Conservation (phyloP, 2,797 vertebrate genomes). For the Orientallactaga sibirica region DNA sequence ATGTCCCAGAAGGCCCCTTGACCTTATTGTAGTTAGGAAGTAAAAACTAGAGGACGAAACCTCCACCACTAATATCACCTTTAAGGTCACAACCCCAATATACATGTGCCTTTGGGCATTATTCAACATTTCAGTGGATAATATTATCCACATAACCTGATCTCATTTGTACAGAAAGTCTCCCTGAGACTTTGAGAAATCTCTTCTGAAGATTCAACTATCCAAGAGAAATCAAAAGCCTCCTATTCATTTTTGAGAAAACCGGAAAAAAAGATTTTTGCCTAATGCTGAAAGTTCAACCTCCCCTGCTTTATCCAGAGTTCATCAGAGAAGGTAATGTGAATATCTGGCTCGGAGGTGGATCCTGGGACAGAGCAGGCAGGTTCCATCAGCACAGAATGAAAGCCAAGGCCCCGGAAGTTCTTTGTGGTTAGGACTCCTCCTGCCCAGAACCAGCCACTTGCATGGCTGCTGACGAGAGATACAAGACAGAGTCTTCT, state of each 20-base stretch:
- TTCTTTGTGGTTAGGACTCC: slow-evolving; percentile 78
- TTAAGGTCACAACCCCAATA: too few species aligned
- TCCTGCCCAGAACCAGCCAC: slow-evolving; percentile 74
- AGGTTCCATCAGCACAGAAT: slow-evolving; percentile 81
- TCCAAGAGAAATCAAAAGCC: slow-evolving; percentile 58
- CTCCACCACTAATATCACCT: too few species aligned
- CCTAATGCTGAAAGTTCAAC: slow-evolving; percentile 75
- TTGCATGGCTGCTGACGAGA: slow-evolving; percentile 71
- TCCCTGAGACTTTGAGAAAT: too few species aligned
- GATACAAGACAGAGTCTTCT: slow-evolving; percentile 71
- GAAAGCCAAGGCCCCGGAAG: background rate
- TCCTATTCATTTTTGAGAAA: slow-evolving; percentile 61
- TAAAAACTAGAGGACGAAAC: too few species aligned
- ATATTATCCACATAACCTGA: too few species aligned
- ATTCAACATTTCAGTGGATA: too few species aligned
- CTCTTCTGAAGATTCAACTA: background rate
- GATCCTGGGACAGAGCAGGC: slow-evolving; percentile 79
- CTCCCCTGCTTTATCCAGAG: slow-evolving; percentile 73
- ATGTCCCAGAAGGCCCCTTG: too few species aligned
- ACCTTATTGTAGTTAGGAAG: too few species aligned
- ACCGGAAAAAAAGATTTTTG: slow-evolving; percentile 32
- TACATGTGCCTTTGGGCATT: too few species aligned
- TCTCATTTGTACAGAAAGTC: too few species aligned
- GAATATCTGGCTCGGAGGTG: slow-evolving; percentile 68
- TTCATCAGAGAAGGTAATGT: slow-evolving; percentile 83